Base-by-base conservation (phyloP, 1,140 invertebrate genomes). In the Dendroctonus ponderosae region DNA sequence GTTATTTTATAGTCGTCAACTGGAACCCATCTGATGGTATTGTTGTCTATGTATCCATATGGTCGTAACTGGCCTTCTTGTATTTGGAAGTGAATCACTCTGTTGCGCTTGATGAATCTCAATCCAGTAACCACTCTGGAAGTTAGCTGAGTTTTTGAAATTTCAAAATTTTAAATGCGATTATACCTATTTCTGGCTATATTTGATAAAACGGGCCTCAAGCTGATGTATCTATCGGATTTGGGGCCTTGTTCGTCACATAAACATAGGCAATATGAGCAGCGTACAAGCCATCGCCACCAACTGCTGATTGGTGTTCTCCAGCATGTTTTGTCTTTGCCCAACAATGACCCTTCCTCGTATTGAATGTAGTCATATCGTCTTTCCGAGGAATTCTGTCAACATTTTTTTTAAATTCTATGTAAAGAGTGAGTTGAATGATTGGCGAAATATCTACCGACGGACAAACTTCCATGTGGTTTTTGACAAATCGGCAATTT, bases 251-350 rank as follows among this genome's bases (percentile, higher is more conserved):
- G 79, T 74, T 93, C 91, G 74, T 94, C 92, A 76, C 92, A 95
- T 42, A 90, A 81, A 73, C 92, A 95, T 72, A 94, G 85, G 77
- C 92, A 94, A 75, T 93, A 93, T 15, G 90, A 91, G 79, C 92
- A 94, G 76, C 93, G 91, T 82, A 87, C 90, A 64, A 93, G 86
- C 5, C 86, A 84, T 39, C 87, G 82, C 90, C 90, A 93, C 90
- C 91, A 93, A 68, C 90, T 92, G 72, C 93, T 88, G 9, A 91
- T 86, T 78, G 90, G 90, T 3, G 82, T 85, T 2, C 77, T 78
- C 0, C 60, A 57, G 76, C 91, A 92, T 5, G 71, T 75, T 0
- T 68, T 73, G 41, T 81, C 81, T 49, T 82, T 72, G 3, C 91
- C 91, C 1, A 90, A 80, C 0, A 80, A 72, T 7, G 80, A 77